Percentiles rank a stretch among this genome's conserved stretches.
These are phyloP conservation scores for Drosophila mayri DNA, from an alignment of 1,140 invertebrate genomes.

Conservation along the genomic window DNA sequence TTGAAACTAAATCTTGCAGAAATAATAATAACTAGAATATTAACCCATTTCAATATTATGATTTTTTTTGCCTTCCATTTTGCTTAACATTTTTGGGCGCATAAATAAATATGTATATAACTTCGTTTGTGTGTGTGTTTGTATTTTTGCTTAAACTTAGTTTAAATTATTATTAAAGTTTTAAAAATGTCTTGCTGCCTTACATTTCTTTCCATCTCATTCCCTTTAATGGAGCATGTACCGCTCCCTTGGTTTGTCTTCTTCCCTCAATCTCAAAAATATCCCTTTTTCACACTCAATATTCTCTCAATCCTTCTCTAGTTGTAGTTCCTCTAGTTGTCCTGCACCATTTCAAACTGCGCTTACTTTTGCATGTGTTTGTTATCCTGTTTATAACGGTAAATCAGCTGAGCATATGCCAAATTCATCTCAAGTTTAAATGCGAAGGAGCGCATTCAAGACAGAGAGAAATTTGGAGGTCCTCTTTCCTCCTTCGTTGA, in stretches of 20 bases:
- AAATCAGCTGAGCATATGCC: slow-evolving; percentile 10
- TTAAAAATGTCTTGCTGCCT: slow-evolving; percentile 75
- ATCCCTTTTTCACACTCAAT: slow-evolving; percentile 8
- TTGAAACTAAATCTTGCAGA: slow-evolving; percentile 68
- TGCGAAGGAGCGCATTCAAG: slow-evolving; percentile 1
- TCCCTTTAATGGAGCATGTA: slow-evolving; percentile 23
- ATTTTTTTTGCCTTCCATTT: slow-evolving; percentile 49
- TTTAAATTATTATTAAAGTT: slow-evolving; percentile 77
- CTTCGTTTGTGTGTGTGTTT: slow-evolving; percentile 35
- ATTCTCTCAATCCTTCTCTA: slow-evolving; percentile 27
- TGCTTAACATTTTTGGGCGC: slow-evolving; percentile 29
- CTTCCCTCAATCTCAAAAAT: slow-evolving; percentile 34
- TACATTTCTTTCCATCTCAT: slow-evolving; percentile 30
- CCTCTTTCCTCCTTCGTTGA: slow-evolving; percentile 16
- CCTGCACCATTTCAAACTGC: slow-evolving; percentile 33
- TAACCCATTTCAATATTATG: slow-evolving; percentile 36
- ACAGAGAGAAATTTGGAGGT: slow-evolving; percentile 10
- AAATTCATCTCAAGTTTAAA: slow-evolving; percentile 23
- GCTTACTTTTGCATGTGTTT: background rate
- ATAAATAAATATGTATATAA: slow-evolving; percentile 63
- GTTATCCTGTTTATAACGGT: slow-evolving; percentile 17
- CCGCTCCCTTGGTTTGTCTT: slow-evolving; percentile 22
- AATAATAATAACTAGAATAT: slow-evolving; percentile 61
- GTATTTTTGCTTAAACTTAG: slow-evolving; percentile 64
- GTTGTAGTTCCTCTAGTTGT: slow-evolving; percentile 34